Evolutionary conservation across 2,888 invertebrate species (phyloP).

Genomic region (Ophion costatus): DNA sequence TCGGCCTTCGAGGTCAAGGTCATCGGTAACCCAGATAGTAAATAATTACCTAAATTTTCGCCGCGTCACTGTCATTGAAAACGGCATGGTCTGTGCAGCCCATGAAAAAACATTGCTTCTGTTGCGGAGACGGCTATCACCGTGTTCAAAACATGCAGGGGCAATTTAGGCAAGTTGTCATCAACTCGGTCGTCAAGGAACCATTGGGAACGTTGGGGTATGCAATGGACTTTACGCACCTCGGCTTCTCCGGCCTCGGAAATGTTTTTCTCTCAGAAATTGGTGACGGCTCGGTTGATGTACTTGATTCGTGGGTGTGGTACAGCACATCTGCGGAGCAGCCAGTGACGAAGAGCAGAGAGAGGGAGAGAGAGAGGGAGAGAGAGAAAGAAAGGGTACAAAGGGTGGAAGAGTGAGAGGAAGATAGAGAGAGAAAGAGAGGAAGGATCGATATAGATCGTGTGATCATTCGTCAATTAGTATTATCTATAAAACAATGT

Average conservation of each 20-base stretch:
- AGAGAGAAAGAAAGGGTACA: neutral
- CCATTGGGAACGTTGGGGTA: neutral
- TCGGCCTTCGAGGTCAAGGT: too few relatives aligned
- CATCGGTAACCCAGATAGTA: too few relatives aligned
- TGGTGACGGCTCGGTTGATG: constrained; percentile 85
- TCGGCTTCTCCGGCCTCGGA: constrained; percentile 81
- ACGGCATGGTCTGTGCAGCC: too few relatives aligned
- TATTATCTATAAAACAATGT: constrained; percentile 9
- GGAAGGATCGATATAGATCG: constrained; percentile 60
- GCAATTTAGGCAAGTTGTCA: too few relatives aligned
- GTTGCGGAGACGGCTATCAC: too few relatives aligned
- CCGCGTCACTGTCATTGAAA: too few relatives aligned
- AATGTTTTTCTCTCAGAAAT: constrained; percentile 84
- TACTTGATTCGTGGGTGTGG: constrained; percentile 85
- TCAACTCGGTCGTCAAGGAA: neutral
- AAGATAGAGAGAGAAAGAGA: neutral
- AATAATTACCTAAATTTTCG: too few relatives aligned
- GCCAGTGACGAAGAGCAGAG: constrained; percentile 14
- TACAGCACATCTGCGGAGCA: constrained; percentile 81
- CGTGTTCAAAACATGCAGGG: too few relatives aligned
- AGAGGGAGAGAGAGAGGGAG: constrained; percentile 6
- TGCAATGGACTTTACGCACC: constrained; percentile 69
- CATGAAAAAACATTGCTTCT: too few relatives aligned
- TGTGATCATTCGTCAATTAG: constrained; percentile 59
- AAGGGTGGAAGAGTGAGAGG: neutral